A percentile compares a stretch with the other conserved stretches of the same genome.
Conservation (phyloP, 1,140 invertebrate genomes). For the Zaprionus africanus region DNA sequence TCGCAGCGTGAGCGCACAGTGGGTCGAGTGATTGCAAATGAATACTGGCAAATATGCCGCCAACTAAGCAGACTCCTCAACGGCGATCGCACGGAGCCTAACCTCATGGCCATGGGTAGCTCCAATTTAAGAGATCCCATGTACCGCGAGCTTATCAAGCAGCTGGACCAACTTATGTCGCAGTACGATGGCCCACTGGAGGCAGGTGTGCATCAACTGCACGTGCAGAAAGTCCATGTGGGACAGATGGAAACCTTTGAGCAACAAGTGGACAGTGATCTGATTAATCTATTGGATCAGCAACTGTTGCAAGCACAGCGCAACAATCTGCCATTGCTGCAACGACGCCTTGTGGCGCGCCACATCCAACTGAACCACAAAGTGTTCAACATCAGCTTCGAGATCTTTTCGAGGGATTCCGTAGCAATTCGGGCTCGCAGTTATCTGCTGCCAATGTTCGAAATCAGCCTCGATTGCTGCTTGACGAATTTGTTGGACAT, state of each 20-base stretch:
- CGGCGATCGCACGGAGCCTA: constrained; percentile 28
- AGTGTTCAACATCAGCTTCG: constrained; percentile 56
- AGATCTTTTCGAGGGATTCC: constrained; percentile 54
- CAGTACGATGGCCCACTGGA: not conserved
- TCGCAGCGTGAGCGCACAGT: not conserved
- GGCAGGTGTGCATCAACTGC: not conserved
- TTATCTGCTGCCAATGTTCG: constrained; percentile 39
- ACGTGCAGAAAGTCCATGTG: constrained; percentile 12
- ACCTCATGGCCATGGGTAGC: constrained; percentile 49
- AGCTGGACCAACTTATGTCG: constrained; percentile 32
- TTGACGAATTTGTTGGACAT: constrained; percentile 74
- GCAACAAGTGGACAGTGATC: constrained; percentile 43
- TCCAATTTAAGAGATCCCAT: constrained; percentile 66
- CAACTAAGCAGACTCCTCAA: constrained; percentile 51
- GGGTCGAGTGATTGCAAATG: constrained; percentile 22
- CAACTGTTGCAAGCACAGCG: constrained; percentile 59
- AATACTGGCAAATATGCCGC: constrained; percentile 44
- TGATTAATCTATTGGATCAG: constrained; percentile 72
- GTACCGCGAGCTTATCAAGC: constrained; percentile 46
- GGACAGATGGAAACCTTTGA: constrained; percentile 51
- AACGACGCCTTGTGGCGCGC: constrained; percentile 81
- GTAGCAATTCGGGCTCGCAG: constrained; percentile 68
- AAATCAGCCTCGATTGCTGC: constrained; percentile 62
- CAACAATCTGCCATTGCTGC: constrained; percentile 68
- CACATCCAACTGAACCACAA: constrained; percentile 87